A percentile compares a stretch with the other conserved stretches of the same genome.
These are phyloP conservation scores for Spongia lamella DNA, from an alignment of 37 sponge, comb jelly and placozoan genomes.

Conservation along the genomic window DNA sequence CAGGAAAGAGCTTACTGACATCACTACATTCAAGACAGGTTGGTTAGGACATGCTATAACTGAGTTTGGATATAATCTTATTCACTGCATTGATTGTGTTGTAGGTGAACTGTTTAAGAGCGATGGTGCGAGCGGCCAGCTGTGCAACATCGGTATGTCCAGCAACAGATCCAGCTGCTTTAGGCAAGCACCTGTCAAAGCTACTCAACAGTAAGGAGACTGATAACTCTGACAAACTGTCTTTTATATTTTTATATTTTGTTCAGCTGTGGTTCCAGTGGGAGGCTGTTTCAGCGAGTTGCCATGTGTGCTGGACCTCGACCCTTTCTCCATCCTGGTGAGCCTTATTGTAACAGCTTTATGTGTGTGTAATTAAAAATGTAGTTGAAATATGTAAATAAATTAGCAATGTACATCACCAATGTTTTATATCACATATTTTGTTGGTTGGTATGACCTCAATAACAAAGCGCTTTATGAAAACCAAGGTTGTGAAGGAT, in stretches of 20 bases:
- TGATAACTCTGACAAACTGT: neutral
- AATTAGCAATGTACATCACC: too few species aligned
- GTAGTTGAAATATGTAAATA: too few species aligned
- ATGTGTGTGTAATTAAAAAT: too few species aligned
- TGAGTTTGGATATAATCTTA: too few species aligned
- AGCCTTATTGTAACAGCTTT: neutral
- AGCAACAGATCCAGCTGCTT: neutral
- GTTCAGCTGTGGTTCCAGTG: conserved; percentile 23
- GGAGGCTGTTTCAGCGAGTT: conserved; percentile 22
- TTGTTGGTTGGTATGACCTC: too few species aligned
- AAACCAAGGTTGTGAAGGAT: too few species aligned
- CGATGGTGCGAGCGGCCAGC: too few species aligned
- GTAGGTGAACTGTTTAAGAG: too few species aligned
- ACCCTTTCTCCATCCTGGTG: conserved; percentile 53
- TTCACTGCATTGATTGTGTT: too few species aligned
- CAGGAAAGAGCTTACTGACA: conserved; percentile 2
- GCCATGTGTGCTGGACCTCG: conserved; percentile 55
- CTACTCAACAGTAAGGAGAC: conserved; percentile 13
- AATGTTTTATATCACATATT: too few species aligned
- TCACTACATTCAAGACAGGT: conserved; percentile 5
- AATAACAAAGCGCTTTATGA: too few species aligned
- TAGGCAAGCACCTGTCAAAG: conserved; percentile 9
- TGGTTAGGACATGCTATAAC: neutral
- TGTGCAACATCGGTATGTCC: conserved; percentile 4
- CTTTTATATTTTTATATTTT: neutral